These are phyloP conservation scores for Epinotia nisella DNA, from an alignment of 2,888 invertebrate species.

Conservation along the genomic window DNA sequence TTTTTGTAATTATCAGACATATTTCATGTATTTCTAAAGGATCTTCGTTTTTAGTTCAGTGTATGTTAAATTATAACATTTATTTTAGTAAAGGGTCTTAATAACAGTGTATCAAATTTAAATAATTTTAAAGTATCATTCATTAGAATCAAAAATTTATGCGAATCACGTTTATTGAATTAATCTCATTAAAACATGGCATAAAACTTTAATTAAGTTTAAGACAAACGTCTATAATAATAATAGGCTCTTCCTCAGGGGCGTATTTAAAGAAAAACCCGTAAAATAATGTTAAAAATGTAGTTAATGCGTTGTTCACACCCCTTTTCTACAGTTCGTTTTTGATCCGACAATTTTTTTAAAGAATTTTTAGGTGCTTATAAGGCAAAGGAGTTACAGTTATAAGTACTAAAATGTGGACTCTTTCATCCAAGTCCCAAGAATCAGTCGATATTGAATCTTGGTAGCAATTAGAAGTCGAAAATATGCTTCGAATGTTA, in stretches of 20 bases:
- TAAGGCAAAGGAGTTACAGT: no score
- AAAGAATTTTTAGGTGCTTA: no score
- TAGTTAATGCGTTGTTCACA: constrained; percentile 23
- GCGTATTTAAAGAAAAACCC: constrained; percentile 19
- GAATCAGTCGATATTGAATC: no score
- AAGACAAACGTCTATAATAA: constrained; percentile 23
- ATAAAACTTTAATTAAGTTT: constrained; percentile 11
- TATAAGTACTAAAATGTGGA: no score
- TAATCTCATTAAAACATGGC: not conserved
- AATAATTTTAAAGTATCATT: no score
- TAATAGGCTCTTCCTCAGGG: constrained; percentile 18
- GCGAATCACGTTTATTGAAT: not conserved
- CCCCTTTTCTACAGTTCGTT: constrained; percentile 12
- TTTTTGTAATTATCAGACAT: not conserved
- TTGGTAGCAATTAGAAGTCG: no score
- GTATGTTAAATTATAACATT: no score
- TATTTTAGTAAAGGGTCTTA: no score
- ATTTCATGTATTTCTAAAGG: no score
- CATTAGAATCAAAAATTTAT: not conserved
- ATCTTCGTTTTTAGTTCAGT: no score
- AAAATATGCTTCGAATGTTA: not conserved
- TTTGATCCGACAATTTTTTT: not conserved
- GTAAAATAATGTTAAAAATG: constrained; percentile 22
- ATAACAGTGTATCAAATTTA: no score
- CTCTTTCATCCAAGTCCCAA: no score